Percentiles rank a stretch among this genome's conserved stretches.
Evolutionary conservation across 2,113 vertebrate species (phyloP).

Genomic region (Rhinopithecus roxellana): DNA sequence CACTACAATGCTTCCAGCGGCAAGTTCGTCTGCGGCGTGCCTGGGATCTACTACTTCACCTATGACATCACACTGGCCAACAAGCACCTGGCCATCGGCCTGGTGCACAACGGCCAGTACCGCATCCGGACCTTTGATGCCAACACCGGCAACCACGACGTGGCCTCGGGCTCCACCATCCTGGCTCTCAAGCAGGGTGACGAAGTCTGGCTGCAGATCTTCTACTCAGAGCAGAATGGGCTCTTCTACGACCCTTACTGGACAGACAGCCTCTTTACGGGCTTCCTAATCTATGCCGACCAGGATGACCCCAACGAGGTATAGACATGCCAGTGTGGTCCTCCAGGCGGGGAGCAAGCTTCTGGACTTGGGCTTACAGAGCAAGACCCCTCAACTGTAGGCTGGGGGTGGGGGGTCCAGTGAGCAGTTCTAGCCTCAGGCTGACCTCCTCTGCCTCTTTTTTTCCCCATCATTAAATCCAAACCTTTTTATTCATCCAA

Average conservation of each 20-base stretch:
- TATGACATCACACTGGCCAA: constrained; percentile 97
- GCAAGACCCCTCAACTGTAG: background rate
- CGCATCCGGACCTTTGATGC: constrained; percentile 97
- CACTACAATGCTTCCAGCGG: constrained; percentile 94
- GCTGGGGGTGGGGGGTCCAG: too few relatives aligned
- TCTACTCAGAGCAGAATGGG: constrained; percentile 97
- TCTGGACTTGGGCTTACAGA: background rate
- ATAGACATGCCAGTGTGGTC: constrained; percentile 58
- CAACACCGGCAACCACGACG: constrained; percentile 96
- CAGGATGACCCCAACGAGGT: constrained; percentile 87
- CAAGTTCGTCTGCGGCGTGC: constrained; percentile 93
- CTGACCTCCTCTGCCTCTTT: background rate
- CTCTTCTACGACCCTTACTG: constrained; percentile 98
- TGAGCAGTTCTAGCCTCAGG: background rate
- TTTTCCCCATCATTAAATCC: constrained; percentile 61
- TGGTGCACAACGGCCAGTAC: constrained; percentile 97
- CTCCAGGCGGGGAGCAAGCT: background rate
- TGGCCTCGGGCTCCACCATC: constrained; percentile 96
- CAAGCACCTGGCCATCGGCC: constrained; percentile 96
- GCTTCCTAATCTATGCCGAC: constrained; percentile 96
- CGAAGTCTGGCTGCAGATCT: constrained; percentile 98
- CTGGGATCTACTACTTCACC: constrained; percentile 96
- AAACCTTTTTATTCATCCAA: constrained; percentile 34
- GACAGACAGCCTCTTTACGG: constrained; percentile 98
- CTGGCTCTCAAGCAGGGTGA: constrained; percentile 90